Evolutionary conservation across 2,797 vertebrate species (phyloP).

Genomic region (Staurois parvus): DNA sequence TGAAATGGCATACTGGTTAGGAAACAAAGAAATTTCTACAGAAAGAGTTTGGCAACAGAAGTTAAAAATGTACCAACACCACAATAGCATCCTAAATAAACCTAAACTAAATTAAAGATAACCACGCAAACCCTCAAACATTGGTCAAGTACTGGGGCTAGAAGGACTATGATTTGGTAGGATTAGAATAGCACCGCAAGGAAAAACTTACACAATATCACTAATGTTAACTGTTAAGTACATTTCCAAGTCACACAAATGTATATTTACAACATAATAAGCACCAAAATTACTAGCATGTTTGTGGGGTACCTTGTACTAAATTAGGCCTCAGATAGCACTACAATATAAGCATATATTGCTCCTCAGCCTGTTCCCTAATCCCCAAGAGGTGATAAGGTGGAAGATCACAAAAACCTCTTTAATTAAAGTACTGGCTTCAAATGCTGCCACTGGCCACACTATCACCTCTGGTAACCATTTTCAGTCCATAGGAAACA

Average conservation of each 20-base stretch:
- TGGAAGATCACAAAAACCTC: neutral
- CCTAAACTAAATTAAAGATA: too few relatives aligned
- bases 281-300: neutral
- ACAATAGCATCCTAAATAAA: neutral
- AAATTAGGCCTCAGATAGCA: neutral
- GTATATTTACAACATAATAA: neutral
- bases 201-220: conserved; percentile 17
- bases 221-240: neutral
- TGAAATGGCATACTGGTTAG: too few relatives aligned
- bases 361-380: neutral
- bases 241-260: neutral
- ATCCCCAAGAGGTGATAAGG: neutral
- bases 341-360: neutral
- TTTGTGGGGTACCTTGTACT: neutral
- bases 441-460: neutral
- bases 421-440: neutral
- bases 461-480: neutral
- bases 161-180: neutral
- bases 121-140: neutral
- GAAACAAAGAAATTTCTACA: neutral
- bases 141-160: neutral
- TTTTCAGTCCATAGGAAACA: neutral
- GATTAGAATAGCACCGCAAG: conserved; percentile 35
- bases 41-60: neutral
- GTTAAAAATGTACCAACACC: neutral